Percentiles rank a stretch among this genome's conserved stretches.
phyloP scores from a whole-genome alignment of 2,113 vertebrate species.

The Ranitomeya variabilis region DNA sequence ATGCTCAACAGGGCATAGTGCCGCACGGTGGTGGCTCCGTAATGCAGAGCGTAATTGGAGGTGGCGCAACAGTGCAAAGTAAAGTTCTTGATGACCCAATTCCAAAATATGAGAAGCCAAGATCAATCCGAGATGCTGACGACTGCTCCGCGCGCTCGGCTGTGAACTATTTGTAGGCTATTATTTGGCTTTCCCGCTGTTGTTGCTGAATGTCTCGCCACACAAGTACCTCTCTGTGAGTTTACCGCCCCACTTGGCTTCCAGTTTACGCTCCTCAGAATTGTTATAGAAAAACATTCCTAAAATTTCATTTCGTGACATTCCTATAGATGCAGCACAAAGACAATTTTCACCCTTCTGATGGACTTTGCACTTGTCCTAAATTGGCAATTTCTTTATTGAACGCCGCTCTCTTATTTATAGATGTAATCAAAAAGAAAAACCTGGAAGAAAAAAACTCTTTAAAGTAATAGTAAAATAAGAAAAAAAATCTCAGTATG shows the following conservation, averaged over 20 bases:
- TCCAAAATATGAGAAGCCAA: neutral
- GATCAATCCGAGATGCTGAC: neutral
- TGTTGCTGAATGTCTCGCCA: neutral
- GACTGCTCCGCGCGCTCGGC: neutral
- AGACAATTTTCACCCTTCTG: slow-evolving; percentile 1
- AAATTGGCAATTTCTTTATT: neutral
- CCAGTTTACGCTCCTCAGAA: neutral
- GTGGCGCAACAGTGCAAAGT: too few species aligned
- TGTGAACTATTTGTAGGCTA: neutral
- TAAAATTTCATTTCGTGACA: neutral
- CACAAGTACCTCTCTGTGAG: neutral
- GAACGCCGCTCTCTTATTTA: slow-evolving; percentile 15
- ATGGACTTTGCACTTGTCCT: neutral
- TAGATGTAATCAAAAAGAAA: slow-evolving; percentile 20
- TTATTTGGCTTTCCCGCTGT: neutral
- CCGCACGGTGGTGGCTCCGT: too few species aligned
- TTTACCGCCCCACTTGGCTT: neutral
- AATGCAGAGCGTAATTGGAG: too few species aligned
- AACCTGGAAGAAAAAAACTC: neutral
- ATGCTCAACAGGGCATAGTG: too few species aligned
- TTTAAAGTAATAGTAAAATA: slow-evolving; percentile 32
- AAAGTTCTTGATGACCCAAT: too few species aligned
- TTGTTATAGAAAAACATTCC: slow-evolving; percentile 2
- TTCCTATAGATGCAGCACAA: neutral
- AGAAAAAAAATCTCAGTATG: neutral